phyloP scores from a whole-genome alignment of 2,888 invertebrate genomes.

The Sceliomorpha sp. region DNA sequence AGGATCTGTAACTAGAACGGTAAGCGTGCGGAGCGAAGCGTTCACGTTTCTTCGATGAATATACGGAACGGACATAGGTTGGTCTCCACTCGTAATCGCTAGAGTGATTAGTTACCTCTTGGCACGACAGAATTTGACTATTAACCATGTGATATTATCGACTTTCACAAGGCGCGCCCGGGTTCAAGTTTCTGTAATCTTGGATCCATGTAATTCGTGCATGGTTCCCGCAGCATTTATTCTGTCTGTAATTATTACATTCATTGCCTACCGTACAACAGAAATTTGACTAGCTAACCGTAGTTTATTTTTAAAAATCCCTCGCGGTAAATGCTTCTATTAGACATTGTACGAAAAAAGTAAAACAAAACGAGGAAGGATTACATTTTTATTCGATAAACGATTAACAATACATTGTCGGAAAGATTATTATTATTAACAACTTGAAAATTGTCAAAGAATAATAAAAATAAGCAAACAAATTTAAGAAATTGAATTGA shows the following conservation, averaged over 20 bases:
- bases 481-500: no score
- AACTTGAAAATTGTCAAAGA: no score
- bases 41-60: constrained; percentile 52
- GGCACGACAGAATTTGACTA: constrained; percentile 74
- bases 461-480: no score
- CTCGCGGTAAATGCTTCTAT: no score
- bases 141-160: constrained; percentile 58
- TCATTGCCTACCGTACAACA: no score
- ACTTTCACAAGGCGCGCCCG: constrained; percentile 49
- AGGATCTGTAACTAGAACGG: constrained; percentile 63
- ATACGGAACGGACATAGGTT: constrained; percentile 50
- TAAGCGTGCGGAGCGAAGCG: constrained; percentile 58
- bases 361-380: no score
- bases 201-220: constrained; percentile 15
- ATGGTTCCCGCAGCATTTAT: constrained; percentile 1
- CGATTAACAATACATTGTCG: no score
- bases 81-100: constrained; percentile 61
- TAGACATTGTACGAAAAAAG: no score
- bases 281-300: no score
- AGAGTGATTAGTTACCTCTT: constrained; percentile 72
- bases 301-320: no score
- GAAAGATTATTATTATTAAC: no score
- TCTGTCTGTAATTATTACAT: neutral
- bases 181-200: constrained; percentile 11
- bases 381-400: no score